A percentile compares a stretch with the other conserved stretches of the same genome.
phyloP scores from a whole-genome alignment of 2,797 vertebrate genomes.

The Cercopithecus petaurista region DNA sequence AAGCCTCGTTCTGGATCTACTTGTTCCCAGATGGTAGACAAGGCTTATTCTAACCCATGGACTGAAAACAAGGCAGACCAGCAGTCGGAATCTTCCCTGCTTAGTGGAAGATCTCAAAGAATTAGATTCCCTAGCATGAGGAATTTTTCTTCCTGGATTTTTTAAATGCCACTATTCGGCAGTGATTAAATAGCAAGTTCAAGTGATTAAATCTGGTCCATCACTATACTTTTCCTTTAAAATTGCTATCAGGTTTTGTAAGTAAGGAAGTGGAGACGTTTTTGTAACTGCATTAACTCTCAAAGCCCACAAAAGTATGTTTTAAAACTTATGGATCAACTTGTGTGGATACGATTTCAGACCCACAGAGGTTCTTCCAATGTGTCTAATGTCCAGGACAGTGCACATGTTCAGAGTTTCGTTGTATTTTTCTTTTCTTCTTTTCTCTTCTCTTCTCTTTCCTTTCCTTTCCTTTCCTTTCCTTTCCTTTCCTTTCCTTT shows the following conservation, averaged over 20 bases:
- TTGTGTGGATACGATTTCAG: neutral
- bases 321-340: neutral
- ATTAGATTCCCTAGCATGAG: neutral
- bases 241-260: neutral
- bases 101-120: neutral
- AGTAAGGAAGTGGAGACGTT: neutral
- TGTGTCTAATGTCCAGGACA: neutral
- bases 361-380: neutral
- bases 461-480: rapidly evolving
- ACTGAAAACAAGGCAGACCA: neutral
- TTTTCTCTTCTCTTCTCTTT: rapidly evolving
- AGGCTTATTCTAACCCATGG: neutral
- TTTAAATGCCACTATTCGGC: neutral
- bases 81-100: neutral
- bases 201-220: neutral
- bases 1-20: neutral
- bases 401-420: neutral
- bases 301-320: neutral
- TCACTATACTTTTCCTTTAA: neutral
- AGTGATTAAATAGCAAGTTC: neutral
- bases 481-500: rapidly evolving
- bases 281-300: neutral
- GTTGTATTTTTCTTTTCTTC: neutral
- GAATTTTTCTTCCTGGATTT: conserved; percentile 2
- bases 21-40: neutral